Evolutionary conservation across 1,140 invertebrate genomes (phyloP).

Genomic region (Drosophila bocqueti): DNA sequence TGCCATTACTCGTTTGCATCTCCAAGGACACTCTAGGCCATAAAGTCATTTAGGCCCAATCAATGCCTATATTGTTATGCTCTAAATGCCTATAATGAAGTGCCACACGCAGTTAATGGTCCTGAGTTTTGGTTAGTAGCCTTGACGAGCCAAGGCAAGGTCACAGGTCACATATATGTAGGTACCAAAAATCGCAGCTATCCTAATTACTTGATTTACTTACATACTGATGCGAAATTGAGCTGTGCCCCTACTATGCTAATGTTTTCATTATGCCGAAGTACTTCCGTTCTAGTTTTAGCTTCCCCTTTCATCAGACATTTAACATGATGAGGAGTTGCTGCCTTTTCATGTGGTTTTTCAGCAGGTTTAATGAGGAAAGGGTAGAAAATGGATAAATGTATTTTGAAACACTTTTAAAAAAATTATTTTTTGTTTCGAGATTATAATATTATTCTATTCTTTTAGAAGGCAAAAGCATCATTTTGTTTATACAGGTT

Average conservation of each 20-base stretch:
- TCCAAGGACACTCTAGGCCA: constrained; percentile 59
- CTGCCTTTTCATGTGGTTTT: constrained; percentile 9
- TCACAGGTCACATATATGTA: constrained; percentile 44
- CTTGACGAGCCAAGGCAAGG: constrained; percentile 64
- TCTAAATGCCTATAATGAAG: constrained; percentile 81
- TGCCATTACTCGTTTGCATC: constrained; percentile 46
- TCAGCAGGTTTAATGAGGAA: not conserved
- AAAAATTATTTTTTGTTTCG: not conserved
- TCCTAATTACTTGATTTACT: constrained; percentile 60
- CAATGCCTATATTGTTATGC: constrained; percentile 67
- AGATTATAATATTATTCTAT: not conserved
- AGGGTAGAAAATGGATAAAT: not conserved
- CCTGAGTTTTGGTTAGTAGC: constrained; percentile 30
- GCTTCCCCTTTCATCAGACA: constrained; percentile 10
- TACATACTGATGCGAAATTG: constrained; percentile 54
- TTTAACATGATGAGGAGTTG: constrained; percentile 12
- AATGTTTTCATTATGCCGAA: constrained; percentile 68
- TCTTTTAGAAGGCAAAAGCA: too few relatives aligned
- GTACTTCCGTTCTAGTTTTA: constrained; percentile 61
- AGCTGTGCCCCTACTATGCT: constrained; percentile 50
- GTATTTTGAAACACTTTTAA: too few relatives aligned
- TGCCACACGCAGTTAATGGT: constrained; percentile 84
- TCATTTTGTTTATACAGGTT: too few relatives aligned
- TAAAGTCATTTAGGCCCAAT: constrained; percentile 61
- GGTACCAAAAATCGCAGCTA: constrained; percentile 10